Conservation (phyloP, 2,888 invertebrate genomes). For the Yponomeuta plumbellus region DNA sequence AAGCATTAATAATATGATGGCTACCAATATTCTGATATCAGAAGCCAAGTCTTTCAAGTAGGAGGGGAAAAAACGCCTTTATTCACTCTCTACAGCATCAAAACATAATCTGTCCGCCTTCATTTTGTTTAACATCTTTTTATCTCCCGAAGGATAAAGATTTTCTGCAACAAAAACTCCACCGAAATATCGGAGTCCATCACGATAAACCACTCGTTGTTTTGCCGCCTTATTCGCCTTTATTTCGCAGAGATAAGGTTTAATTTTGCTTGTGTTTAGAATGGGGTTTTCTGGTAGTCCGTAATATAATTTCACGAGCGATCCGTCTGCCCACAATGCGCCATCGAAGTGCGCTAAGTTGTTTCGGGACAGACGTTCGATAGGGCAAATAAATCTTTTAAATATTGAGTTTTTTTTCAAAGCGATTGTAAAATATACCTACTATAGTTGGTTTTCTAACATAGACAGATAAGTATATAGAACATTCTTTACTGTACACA, state of each 20-base stretch:
- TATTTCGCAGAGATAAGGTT: background rate
- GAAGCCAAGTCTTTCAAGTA: background rate
- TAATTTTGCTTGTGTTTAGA: background rate
- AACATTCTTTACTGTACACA: no score
- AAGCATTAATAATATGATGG: no score
- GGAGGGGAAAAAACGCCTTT: background rate
- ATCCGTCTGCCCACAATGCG: conserved; percentile 1
- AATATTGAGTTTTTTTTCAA: background rate
- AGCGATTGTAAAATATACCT: no score
- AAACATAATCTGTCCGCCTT: background rate
- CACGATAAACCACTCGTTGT: background rate
- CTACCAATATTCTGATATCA: background rate
- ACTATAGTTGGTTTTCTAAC: no score
- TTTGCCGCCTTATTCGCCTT: background rate
- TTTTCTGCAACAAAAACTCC: conserved; percentile 1
- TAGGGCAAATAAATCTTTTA: background rate
- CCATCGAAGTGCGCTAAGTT: background rate
- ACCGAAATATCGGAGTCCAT: background rate
- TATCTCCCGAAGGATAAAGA: conserved; percentile 1
- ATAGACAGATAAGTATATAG: no score
- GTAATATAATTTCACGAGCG: conserved; percentile 3
- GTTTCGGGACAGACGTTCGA: background rate
- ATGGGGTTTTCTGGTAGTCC: background rate
- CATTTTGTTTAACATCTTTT: conserved; percentile 2
- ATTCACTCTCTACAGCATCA: background rate